Evolutionary conservation across 2,113 vertebrate species (phyloP).

Genomic region (Hippocampus abdominalis): DNA sequence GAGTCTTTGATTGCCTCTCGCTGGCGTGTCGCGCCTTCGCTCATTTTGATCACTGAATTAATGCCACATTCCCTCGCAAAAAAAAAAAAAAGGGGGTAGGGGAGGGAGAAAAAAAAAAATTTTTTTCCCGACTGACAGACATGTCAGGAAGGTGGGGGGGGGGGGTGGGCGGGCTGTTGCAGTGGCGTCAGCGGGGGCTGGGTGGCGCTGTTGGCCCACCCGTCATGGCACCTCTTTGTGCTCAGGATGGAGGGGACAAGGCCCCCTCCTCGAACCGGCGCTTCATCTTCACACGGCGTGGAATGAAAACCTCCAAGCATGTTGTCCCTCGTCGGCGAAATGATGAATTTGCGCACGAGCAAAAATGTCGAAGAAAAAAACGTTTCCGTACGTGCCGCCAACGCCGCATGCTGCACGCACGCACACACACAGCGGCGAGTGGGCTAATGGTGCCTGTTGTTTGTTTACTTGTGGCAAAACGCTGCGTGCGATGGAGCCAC

Average conservation of each 20-base stretch:
- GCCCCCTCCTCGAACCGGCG: background rate
- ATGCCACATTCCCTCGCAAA: background rate
- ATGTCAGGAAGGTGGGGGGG: constrained; percentile 9
- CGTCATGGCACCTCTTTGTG: constrained; percentile 67
- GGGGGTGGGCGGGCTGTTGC: constrained; percentile 16
- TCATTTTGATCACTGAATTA: constrained; percentile 55
- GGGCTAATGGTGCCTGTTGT: no score
- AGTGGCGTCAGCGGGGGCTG: constrained; percentile 44
- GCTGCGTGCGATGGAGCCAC: no score
- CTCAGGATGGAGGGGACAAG: constrained; percentile 57
- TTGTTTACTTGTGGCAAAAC: no score
- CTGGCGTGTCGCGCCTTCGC: constrained; percentile 13
- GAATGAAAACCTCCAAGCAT: no score
- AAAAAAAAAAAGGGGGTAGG: constrained; percentile 2
- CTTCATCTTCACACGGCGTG: background rate
- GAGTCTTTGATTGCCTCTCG: constrained; percentile 47
- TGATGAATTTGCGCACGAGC: no score
- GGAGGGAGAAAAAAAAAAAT: background rate
- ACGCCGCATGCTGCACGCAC: no score
- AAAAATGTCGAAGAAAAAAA: no score
- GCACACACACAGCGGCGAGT: no score
- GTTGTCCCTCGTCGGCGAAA: no score
- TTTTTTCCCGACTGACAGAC: constrained; percentile 4
- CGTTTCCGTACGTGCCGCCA: no score
- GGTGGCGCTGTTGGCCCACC: constrained; percentile 75